A percentile compares a stretch with the other conserved stretches of the same genome.
These are phyloP conservation scores for Pseudorhombus dupliciocellatus DNA, from an alignment of 2,113 vertebrate genomes.

Conservation along the genomic window DNA sequence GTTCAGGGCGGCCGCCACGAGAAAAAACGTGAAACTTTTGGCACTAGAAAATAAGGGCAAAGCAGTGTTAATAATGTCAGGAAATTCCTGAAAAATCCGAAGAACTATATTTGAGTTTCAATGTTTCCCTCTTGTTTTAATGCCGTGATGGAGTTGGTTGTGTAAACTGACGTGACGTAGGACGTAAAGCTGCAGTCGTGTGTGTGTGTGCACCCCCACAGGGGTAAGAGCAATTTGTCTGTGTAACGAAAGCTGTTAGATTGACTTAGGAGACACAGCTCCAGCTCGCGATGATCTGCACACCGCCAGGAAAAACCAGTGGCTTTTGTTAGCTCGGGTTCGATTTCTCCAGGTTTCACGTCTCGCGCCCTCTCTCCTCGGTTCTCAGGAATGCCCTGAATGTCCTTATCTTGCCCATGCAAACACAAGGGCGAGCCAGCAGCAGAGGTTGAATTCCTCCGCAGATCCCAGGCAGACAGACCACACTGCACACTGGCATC, in stretches of 20 bases:
- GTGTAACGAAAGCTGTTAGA: constrained; percentile 31
- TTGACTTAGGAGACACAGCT: neutral
- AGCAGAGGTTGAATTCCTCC: constrained; percentile 68
- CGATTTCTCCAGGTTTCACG: constrained; percentile 16
- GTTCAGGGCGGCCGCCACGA: neutral
- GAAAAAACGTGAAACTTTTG: too few species aligned
- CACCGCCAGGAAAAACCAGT: neutral
- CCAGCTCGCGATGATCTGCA: constrained; percentile 3
- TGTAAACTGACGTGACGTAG: neutral
- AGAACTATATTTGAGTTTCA: too few species aligned
- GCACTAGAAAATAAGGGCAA: too few species aligned
- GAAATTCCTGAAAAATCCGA: neutral
- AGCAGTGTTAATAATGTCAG: neutral
- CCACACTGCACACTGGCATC: constrained; percentile 44
- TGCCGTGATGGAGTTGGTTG: neutral
- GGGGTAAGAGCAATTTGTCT: neutral
- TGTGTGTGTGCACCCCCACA: neutral
- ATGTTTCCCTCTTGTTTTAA: neutral
- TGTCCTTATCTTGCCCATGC: constrained; percentile 75
- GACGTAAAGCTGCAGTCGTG: neutral
- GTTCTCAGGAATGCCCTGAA: constrained; percentile 72
- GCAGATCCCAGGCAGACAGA: constrained; percentile 48
- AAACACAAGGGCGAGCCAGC: constrained; percentile 69
- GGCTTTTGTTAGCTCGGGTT: neutral
- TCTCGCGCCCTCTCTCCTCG: constrained; percentile 24